phyloP scores from a whole-genome alignment of 2,888 invertebrate genomes.

The Ochropleura plecta region DNA sequence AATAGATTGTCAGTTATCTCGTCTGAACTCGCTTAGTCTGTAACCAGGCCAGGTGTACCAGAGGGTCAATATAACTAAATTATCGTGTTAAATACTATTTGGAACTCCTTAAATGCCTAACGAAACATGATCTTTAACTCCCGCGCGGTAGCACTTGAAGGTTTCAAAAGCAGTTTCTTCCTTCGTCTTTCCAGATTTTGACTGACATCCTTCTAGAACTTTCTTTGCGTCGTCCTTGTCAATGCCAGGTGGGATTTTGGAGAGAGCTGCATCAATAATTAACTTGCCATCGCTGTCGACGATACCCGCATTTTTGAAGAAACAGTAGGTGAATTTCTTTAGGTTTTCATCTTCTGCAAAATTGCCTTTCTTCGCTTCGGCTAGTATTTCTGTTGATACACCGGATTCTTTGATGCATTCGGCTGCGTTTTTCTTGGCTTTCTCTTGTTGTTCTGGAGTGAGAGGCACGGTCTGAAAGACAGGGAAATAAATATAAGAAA shows the following conservation, averaged over 20 bases:
- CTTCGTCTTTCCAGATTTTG: conserved; percentile 79
- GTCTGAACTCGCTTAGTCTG: neutral
- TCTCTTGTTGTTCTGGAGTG: conserved; percentile 67
- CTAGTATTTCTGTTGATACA: conserved; percentile 78
- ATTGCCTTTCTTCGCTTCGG: conserved; percentile 83
- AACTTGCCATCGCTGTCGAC: conserved; percentile 79
- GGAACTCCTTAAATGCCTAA: conserved; percentile 37
- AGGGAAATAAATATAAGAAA: neutral
- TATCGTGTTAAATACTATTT: neutral
- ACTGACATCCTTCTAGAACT: conserved; percentile 82
- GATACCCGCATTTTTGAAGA: conserved; percentile 85
- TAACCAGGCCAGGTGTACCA: neutral
- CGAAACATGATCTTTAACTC: conserved; percentile 79
- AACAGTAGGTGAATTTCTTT: conserved; percentile 86
- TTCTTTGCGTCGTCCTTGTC: conserved; percentile 81
- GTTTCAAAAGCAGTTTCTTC: conserved; percentile 84
- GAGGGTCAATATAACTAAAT: conserved; percentile 14
- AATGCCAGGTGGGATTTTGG: conserved; percentile 81
- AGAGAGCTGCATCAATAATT: conserved; percentile 82
- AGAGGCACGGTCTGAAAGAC: conserved; percentile 41
- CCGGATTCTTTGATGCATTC: conserved; percentile 82
- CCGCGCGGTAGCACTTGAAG: conserved; percentile 85
- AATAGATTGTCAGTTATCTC: neutral
- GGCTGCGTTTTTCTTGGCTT: conserved; percentile 71
- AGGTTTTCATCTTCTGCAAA: conserved; percentile 82